phyloP scores from a whole-genome alignment of 1,140 invertebrate species.

The Cephus cinctus region DNA sequence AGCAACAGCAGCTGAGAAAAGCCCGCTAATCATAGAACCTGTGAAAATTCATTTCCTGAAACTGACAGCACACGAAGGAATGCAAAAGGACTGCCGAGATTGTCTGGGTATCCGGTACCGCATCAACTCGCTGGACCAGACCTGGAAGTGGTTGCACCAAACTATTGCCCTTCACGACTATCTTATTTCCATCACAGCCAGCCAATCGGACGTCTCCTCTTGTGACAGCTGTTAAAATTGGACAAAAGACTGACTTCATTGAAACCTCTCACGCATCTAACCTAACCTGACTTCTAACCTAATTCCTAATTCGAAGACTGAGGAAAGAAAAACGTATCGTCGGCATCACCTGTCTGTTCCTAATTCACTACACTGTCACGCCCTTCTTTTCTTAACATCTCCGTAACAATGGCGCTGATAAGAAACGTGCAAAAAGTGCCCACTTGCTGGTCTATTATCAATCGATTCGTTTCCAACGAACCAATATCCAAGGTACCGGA shows the following conservation, averaged over 20 bases:
- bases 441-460: neutral
- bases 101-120: constrained; percentile 83
- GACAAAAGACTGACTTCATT: too few species aligned
- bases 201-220: constrained; percentile 62
- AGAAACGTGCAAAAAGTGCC: too few species aligned
- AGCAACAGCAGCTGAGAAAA: neutral
- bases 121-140: constrained; percentile 81
- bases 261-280: too few species aligned
- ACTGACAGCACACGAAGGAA: constrained; percentile 71
- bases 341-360: too few species aligned
- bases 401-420: too few species aligned
- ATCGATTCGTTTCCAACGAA: constrained; percentile 7
- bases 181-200: constrained; percentile 74
- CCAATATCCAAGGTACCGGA: constrained; percentile 36
- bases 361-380: too few species aligned
- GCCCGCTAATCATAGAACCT: neutral
- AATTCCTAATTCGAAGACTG: too few species aligned
- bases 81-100: constrained; percentile 78
- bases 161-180: constrained; percentile 84
- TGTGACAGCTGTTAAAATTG: constrained; percentile 39
- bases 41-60: constrained; percentile 50
- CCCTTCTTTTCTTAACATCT: too few species aligned
- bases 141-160: constrained; percentile 90
- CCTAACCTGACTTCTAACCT: too few species aligned
- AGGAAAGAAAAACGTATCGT: too few species aligned